These are phyloP conservation scores for Lophura swinhoii DNA, from an alignment of 2,797 vertebrate species.

Conservation along the genomic window DNA sequence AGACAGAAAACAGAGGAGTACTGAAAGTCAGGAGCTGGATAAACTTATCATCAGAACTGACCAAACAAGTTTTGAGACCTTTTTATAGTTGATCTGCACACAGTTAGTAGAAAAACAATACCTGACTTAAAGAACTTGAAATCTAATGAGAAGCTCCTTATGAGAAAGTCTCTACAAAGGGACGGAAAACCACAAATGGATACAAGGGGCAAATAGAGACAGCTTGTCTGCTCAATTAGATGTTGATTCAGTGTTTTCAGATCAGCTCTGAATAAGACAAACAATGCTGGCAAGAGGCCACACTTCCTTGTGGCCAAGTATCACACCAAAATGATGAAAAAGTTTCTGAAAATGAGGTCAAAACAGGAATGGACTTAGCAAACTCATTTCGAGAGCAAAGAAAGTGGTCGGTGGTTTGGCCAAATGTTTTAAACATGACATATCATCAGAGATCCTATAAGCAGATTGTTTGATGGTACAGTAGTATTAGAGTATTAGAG, in stretches of 20 bases:
- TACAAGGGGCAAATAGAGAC: constrained; percentile 53
- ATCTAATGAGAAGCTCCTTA: constrained; percentile 52
- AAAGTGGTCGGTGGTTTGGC: not conserved
- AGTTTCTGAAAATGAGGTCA: constrained; percentile 29
- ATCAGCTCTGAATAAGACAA: constrained; percentile 34
- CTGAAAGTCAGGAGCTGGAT: constrained; percentile 24
- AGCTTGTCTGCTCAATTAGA: constrained; percentile 68
- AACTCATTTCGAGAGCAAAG: not conserved
- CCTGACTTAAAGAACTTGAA: constrained; percentile 45
- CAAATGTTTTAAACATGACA: not conserved
- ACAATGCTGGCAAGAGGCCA: constrained; percentile 25
- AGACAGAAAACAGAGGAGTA: not conserved
- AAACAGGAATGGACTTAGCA: not conserved
- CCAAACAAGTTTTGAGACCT: constrained; percentile 31
- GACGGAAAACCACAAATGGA: constrained; percentile 61
- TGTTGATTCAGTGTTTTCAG: constrained; percentile 47
- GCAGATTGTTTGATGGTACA: not conserved
- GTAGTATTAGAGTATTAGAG: not conserved
- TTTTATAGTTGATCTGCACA: constrained; percentile 43
- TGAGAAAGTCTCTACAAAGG: constrained; percentile 17
- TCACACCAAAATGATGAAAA: not conserved
- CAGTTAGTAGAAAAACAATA: constrained; percentile 46
- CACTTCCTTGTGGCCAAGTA: constrained; percentile 15
- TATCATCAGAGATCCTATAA: not conserved
- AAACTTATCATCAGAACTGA: constrained; percentile 34